Evolutionary conservation across 2,113 vertebrate species (phyloP).

Genomic region (Cinclus cinclus): DNA sequence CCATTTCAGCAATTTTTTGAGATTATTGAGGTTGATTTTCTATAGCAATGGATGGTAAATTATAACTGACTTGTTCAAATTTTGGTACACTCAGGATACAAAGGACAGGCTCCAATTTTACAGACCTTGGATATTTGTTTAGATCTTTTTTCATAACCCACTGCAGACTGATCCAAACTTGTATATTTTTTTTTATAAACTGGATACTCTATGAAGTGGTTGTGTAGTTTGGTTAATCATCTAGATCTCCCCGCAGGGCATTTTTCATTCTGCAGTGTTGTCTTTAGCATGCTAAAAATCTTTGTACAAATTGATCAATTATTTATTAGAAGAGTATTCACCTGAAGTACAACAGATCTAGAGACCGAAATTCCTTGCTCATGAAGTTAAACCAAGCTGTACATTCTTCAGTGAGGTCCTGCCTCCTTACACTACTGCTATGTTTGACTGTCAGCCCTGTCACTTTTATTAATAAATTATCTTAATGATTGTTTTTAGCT

Average conservation of each 20-base stretch:
- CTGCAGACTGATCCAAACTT: not conserved
- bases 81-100: not conserved
- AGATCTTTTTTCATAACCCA: not conserved
- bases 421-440: not conserved
- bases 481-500: constrained; percentile 19
- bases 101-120: not conserved
- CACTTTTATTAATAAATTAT: not conserved
- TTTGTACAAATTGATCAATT: not conserved
- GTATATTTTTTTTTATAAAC: not conserved
- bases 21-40: not conserved
- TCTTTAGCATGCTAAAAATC: not conserved
- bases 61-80: not conserved
- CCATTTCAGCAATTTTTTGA: not conserved
- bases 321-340: not conserved
- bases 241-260: not conserved
- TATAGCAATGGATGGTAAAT: not conserved
- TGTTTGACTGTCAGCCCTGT: not conserved
- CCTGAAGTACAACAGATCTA: not conserved
- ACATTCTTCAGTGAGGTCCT: not conserved
- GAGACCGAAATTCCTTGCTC: not conserved
- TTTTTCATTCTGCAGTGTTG: not conserved
- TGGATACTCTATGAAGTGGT: not conserved
- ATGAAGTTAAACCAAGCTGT: not conserved
- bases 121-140: not conserved
- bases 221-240: not conserved